A percentile compares a stretch with the other conserved stretches of the same genome.
Evolutionary conservation across 2,797 vertebrate genomes (phyloP).

Genomic region (Taenioides sp.): DNA sequence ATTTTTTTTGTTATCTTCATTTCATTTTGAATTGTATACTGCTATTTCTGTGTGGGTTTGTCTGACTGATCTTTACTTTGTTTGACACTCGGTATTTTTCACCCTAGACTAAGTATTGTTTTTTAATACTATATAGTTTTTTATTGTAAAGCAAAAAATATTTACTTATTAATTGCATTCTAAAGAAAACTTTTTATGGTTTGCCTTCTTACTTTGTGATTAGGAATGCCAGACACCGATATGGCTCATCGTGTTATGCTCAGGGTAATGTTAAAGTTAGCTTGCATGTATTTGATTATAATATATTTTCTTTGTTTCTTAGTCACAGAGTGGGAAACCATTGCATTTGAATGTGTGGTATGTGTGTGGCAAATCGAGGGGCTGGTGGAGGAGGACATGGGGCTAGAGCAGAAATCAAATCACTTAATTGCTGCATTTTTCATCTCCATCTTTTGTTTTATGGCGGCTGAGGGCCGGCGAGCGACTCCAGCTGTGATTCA

Average conservation of each 20-base stretch:
- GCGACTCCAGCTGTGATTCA: conserved; percentile 97
- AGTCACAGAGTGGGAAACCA: conserved; percentile 60
- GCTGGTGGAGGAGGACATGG: conserved; percentile 70
- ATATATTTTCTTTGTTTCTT: conserved; percentile 42
- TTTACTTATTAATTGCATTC: background rate
- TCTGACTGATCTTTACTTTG: background rate
- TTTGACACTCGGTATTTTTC: background rate
- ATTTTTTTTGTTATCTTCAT: background rate
- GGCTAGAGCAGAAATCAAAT: conserved; percentile 95
- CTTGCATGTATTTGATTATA: background rate
- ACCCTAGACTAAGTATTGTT: background rate
- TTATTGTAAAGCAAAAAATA: background rate
- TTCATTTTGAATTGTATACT: background rate
- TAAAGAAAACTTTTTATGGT: background rate
- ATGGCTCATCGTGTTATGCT: background rate
- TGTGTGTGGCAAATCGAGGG: conserved; percentile 70
- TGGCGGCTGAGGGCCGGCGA: conserved; percentile 90
- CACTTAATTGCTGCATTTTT: conserved; percentile 99
- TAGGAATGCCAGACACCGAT: background rate
- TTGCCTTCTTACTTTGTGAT: background rate
- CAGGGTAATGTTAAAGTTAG: background rate
- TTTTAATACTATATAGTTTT: background rate
- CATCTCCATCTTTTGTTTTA: conserved; percentile 99
- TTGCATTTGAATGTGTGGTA: conserved; percentile 24
- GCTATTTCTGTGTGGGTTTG: background rate